Base-by-base conservation (phyloP, 2,888 invertebrate species). In the Hedya salicella region DNA sequence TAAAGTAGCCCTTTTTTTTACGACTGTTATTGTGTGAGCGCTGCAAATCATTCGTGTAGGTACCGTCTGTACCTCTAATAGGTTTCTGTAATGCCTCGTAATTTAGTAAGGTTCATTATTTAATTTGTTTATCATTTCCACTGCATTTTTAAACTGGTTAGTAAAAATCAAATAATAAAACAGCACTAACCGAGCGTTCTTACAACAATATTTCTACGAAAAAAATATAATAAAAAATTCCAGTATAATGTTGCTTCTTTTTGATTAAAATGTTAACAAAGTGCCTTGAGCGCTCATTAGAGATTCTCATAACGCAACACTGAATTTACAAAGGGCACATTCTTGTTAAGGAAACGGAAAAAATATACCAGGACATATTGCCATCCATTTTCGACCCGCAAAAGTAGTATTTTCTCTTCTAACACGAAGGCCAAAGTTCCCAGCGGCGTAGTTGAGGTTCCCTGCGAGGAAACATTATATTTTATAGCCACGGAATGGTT, bases 381-480 rank as follows among this genome's bases (percentile, higher is more conserved):
- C 91, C 91, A 91, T 42, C 87, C 88, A 40, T 75, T 74, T 69
- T 81, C 78, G 17, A 87, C 87, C 69, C 87, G 81, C 56, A 92
- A 71, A 57, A 92, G 73, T 68, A 91, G 78, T 68, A 81, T 78
- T 77, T 85, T 80, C 69, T 90, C 89, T 69, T 83, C 79, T 59
- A 90, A 71, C 71, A 91, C 80, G 76, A 84, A 91, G 40, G 87
- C 91, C 40, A 91, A 70, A 6, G 91, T 90, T 67, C 91, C 91
- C 69, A 82, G 44, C 32, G 78, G 80, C 14, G 83, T 85, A 9
- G 68, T 75, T 17, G 78, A 70, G n/a, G 88, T 87, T 76, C 77
- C 80, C 89, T 90, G 80, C 14, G 74, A 48, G 16, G 62, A 65
- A 59, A 60, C 21, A 49, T 46, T 13, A 48, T 48, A 25, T 48